Evolutionary conservation across 2,113 vertebrate genomes (phyloP).

Genomic region (Myotis brandtii): DNA sequence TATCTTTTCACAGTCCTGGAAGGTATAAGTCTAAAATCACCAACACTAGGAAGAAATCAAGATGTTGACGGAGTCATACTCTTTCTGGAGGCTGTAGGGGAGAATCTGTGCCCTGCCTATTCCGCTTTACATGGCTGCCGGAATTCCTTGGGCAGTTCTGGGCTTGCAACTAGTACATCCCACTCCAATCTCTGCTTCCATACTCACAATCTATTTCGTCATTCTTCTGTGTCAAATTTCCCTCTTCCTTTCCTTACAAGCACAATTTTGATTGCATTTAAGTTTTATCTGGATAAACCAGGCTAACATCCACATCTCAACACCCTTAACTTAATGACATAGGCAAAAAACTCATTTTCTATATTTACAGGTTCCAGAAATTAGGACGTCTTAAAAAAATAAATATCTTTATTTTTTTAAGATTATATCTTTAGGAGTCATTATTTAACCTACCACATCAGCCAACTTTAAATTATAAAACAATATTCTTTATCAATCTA

Average conservation of each 20-base stretch:
- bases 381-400: neutral
- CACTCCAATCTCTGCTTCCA: neutral
- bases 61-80: neutral
- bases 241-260: neutral
- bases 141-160: neutral
- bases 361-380: neutral
- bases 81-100: neutral
- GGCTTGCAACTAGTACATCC: neutral
- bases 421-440: neutral
- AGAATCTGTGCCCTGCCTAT: neutral
- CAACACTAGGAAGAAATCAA: neutral
- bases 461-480: constrained; percentile 44
- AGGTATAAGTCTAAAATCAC: constrained; percentile 24
- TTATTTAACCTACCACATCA: constrained; percentile 6
- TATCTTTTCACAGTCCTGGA: neutral
- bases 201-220: neutral
- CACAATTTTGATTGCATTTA: neutral
- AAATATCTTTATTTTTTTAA: neutral
- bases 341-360: neutral
- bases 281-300: neutral
- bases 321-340: constrained; percentile 6
- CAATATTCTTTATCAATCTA: constrained; percentile 16
- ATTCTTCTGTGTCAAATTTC: neutral
- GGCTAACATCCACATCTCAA: neutral
- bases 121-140: neutral